Evolutionary conservation across 2,797 vertebrate genomes (phyloP), one percentile per base, ranked within the genome.

Genomic region (Brotula barbata): DNA sequence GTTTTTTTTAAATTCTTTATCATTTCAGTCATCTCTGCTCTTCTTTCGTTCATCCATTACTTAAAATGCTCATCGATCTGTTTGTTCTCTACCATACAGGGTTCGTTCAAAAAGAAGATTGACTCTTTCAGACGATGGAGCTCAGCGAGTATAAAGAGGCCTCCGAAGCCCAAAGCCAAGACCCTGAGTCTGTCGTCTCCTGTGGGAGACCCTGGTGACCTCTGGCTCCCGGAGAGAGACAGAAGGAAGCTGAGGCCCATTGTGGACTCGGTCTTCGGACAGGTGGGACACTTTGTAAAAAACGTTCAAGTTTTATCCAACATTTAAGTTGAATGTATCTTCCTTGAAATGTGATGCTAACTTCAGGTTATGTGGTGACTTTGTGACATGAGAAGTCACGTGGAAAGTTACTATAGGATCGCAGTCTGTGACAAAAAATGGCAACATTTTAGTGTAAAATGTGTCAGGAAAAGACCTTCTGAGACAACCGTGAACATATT

Each of bases 51-150:
- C 13, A 15, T 37, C 9, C 36, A 37, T 37, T 14, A 37, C 3
- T 37, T 15, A 4, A n/a, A n/a, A n/a, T n/a, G n/a, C 6, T 6
- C 6, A 33, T 6, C 31, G 11, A 33, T 44, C 28, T 49, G 8
- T 57, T 51, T 3, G 0, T 39, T 7, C 44, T 31, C 16, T 1
- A 12, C 46, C 37, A 37, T 68, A 5, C 64, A 92, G 92, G 91
- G 89, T 8, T 92, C 90, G 39, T 90, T 93, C 51, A 93, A 92
- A 79, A 91, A 90, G 69, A 92, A 90, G 71, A 88, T 92, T 0
- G 90, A 92, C 12, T 92, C 89, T 2, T 73, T 92, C 4, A 84
- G 89, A 42, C 84, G 89, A 75, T 92, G 91, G 92, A 92, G 92
- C 42, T 90, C 87, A 16, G 86, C 89, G 0, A 91, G 89, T 50